These are phyloP conservation scores for Rhynchonycteris naso DNA, from an alignment of 2,797 vertebrate species.

Conservation along the genomic window DNA sequence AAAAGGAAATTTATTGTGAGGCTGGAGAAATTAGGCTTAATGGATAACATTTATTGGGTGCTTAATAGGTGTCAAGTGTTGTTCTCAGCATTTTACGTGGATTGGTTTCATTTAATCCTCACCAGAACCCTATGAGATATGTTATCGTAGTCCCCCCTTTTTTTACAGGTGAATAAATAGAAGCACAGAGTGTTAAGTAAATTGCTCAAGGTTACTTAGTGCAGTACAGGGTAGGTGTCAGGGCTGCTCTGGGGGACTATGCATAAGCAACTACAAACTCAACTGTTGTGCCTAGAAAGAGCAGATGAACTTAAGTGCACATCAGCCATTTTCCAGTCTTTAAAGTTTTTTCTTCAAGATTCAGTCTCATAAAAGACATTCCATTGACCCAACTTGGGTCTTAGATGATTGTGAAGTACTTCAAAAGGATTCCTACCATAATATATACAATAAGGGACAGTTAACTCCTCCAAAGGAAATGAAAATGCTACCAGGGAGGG, in stretches of 20 bases:
- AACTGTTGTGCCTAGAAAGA: background rate
- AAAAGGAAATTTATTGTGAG: background rate
- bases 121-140: background rate
- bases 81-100: background rate
- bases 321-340: background rate
- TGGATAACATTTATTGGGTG: background rate
- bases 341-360: background rate
- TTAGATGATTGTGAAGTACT: background rate
- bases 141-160: background rate
- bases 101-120: conserved; percentile 20
- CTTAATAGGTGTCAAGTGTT: conserved; percentile 12
- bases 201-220: background rate
- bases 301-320: background rate
- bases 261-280: too few species aligned
- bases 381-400: background rate
- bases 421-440: background rate
- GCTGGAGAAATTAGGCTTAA: background rate
- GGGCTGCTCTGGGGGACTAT: background rate
- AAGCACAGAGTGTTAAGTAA: background rate
- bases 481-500: background rate
- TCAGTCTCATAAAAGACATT: background rate
- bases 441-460: background rate
- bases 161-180: background rate
- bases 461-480: background rate
- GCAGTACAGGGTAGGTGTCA: background rate